Base-by-base conservation (phyloP, 2,888 invertebrate genomes). In the Caenorhabditis angaria region DNA sequence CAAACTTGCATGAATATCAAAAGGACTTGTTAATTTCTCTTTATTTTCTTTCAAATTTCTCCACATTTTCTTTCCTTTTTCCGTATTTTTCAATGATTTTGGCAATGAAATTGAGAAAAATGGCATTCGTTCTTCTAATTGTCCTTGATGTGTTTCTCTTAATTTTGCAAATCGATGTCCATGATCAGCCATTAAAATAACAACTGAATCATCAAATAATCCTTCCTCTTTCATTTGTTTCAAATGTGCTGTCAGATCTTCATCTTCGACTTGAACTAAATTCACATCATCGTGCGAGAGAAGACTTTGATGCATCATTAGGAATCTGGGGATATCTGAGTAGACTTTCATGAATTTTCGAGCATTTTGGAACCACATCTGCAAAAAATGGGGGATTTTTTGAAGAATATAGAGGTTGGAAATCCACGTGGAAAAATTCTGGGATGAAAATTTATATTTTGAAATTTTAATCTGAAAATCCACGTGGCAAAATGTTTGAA, bases 181-280 rank as follows among this genome's bases (percentile, higher is more conserved):
- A 88, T 97, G 96, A 89, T 97, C 96, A 4, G 94, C 93, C 94
- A 96, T 94, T 2, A 96, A 87, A 63, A 96, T 91, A 0, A 97
- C 88, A 76, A 96, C 87, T 0, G 95, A 94, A 81, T 94, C 91
- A 73, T 94, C 92, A 22, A 94, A 89, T 48, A 91, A 88, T 0
- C 92, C 92, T 64, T 66, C 72, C 10, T 73, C 62, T 41, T 74
- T 53, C 76, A 81, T 77, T 8, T 64, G 53, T 20, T 60, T 62
- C 68, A 87, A 72, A 72, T 82, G 80, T 14, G 56, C 64, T 12
- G 58, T 48, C 27, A 87, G 57, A 61, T 84, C 83, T 4, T 78
- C 81, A 57, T 87, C 87, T 56, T 81, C 80, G 35, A 73, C 78
- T 27, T 92, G 92, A 35, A 95, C 91, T 82, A 91, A 89, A 87